phyloP scores from a whole-genome alignment of 2,888 invertebrate species.

The Julus scandinavius region DNA sequence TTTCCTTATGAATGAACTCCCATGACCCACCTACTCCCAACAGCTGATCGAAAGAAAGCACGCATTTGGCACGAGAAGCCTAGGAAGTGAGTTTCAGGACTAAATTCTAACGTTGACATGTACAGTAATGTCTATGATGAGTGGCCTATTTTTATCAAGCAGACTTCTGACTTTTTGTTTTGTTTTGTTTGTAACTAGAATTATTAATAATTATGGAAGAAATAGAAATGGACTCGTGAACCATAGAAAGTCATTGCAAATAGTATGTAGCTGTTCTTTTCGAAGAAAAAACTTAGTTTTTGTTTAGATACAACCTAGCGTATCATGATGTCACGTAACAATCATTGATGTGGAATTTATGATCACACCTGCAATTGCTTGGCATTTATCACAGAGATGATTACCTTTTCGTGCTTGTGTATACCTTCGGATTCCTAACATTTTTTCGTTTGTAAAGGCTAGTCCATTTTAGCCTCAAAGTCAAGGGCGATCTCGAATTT shows the following conservation, averaged over 20 bases:
- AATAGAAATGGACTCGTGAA: no score
- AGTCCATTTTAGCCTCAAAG: not conserved
- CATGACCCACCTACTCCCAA: not conserved
- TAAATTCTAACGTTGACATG: no score
- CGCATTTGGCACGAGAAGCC: not conserved
- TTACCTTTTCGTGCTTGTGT: not conserved
- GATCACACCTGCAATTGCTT: not conserved
- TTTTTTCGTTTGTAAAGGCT: not conserved
- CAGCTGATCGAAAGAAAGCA: not conserved
- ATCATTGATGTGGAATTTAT: not conserved
- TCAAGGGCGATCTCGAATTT: not conserved
- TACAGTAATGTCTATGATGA: not conserved
- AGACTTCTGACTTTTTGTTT: no score
- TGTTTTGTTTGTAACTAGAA: no score
- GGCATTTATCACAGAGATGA: not conserved
- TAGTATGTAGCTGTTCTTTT: no score
- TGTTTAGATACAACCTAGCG: no score
- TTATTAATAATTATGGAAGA: no score
- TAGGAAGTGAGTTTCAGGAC: no score
- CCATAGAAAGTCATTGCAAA: no score
- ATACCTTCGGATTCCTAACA: not conserved
- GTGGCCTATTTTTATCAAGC: not conserved
- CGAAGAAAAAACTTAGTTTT: no score
- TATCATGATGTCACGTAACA: no score
- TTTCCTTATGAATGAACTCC: not conserved